Percentiles rank a stretch among this genome's conserved stretches.
phyloP scores from a whole-genome alignment of 1,140 invertebrate species.

The Anoplolepis gracilipes region DNA sequence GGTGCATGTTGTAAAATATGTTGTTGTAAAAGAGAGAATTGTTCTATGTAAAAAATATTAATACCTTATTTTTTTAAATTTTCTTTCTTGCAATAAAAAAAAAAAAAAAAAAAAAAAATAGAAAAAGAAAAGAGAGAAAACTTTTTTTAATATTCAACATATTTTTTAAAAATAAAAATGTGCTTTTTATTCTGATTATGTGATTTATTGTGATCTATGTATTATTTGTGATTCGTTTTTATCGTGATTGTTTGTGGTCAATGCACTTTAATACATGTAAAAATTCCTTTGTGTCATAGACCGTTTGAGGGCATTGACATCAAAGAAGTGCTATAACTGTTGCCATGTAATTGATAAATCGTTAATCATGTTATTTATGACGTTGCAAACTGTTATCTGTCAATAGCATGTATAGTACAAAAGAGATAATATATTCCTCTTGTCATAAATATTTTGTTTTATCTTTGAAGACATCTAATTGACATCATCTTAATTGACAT shows the following conservation, averaged over 20 bases:
- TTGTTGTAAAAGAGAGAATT: neutral
- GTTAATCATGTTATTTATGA: conserved; percentile 50
- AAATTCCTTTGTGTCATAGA: conserved; percentile 16
- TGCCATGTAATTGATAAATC: conserved; percentile 23
- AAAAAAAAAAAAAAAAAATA: neutral
- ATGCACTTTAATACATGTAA: conserved; percentile 38
- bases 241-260: neutral
- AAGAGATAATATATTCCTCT: conserved; percentile 9
- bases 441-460: conserved; percentile 16
- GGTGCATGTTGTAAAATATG: neutral
- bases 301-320: conserved; percentile 38
- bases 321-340: conserved; percentile 43
- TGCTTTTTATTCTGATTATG: conserved; percentile 28
- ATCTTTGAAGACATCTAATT: conserved; percentile 8
- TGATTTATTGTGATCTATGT: too few species aligned
- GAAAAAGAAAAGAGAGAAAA: neutral
- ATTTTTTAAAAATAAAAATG: conserved; percentile 17
- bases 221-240: conserved; percentile 37
- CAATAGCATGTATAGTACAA: conserved; percentile 30
- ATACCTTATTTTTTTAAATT: neutral
- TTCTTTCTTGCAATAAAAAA: neutral
- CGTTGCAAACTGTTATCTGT: neutral
- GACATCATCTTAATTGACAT: conserved; percentile 13
- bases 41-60: neutral
- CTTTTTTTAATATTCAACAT: neutral